These are phyloP conservation scores for Cathartes aura DNA, from an alignment of 2,113 vertebrate species.

Conservation along the genomic window DNA sequence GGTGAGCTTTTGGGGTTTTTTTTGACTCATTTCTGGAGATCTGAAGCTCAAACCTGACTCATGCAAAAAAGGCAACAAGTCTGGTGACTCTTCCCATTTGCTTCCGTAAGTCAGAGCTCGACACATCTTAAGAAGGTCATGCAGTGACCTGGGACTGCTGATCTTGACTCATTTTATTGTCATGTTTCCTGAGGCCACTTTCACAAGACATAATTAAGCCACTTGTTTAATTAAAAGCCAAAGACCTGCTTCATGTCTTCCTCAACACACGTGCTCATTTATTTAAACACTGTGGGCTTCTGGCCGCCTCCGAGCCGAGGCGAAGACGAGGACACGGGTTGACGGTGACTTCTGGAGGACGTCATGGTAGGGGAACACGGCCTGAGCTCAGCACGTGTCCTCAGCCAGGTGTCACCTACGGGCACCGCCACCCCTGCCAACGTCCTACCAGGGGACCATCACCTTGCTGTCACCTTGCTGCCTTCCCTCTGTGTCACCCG, in stretches of 20 bases:
- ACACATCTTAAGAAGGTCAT: not conserved
- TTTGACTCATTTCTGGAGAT: not conserved
- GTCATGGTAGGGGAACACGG: fast-evolving
- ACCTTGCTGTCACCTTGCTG: not conserved
- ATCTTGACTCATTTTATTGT: not conserved
- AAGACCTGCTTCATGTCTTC: not conserved
- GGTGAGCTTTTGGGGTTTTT: not conserved
- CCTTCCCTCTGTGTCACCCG: not conserved
- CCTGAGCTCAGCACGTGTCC: not conserved
- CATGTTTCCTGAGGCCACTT: not conserved
- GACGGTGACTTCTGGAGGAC: not conserved
- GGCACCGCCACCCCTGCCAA: not conserved
- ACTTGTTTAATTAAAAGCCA: not conserved
- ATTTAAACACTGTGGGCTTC: not conserved
- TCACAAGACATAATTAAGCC: not conserved
- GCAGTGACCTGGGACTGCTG: not conserved
- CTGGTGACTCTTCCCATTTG: not conserved
- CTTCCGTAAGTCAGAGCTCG: not conserved
- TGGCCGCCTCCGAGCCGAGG: not conserved
- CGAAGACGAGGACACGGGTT: fast-evolving
- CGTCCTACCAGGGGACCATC: not conserved
- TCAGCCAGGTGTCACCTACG: not conserved
- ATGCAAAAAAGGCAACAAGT: not conserved
- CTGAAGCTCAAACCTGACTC: not conserved
- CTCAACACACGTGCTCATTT: not conserved